Base-by-base conservation (phyloP, 2,888 invertebrate genomes). In the Rhingia campestris region DNA sequence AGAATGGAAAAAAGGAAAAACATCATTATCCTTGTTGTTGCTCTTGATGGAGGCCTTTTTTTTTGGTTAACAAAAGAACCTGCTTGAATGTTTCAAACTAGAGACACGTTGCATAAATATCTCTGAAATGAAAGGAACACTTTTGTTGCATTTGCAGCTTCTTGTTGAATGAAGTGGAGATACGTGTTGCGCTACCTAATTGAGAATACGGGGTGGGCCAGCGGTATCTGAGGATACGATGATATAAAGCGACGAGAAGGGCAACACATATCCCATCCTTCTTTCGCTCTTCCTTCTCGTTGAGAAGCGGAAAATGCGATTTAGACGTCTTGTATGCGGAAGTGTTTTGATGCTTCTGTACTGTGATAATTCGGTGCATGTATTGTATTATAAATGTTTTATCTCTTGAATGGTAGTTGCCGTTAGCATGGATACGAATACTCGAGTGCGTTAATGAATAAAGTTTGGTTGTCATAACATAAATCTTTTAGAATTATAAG, bases 261-360 rank as follows among this genome's bases (percentile, higher is more conserved):
- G 59, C 58, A 79, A 79, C 58, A 82, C 69, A 74, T 59, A 58
- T 82, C 39, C 37, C 51, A 69, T 69, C 67, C 41, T 35, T 63
- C n/a, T n/a, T n/a, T 2, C 2, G 59, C 49, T 72, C 7, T 69
- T 45, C 58, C 43, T 37, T 67, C 47, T 22, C 73, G 54, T 73
- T 63, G 59, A 67, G 45, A 51, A 59, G 67, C 14, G 54, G 61
- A 61, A 75, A 75, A 67, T 69, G 37, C 64, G 79, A 79, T 74
- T 79, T 79, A 74, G 79, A 79, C 79, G 49, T 79, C 73, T 74
- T 82, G 69, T 73, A 82, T 82, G 39, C 73, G 73, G 64, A 73
- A 82, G 58, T 58, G 69, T 69, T 79, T 82, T 79, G 74, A 74
- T 73, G 69, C 63, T 37, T 69, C 77, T 59, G n/a, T n/a, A 82